phyloP scores from a whole-genome alignment of 2,888 invertebrate genomes.

The Meloe dianella region DNA sequence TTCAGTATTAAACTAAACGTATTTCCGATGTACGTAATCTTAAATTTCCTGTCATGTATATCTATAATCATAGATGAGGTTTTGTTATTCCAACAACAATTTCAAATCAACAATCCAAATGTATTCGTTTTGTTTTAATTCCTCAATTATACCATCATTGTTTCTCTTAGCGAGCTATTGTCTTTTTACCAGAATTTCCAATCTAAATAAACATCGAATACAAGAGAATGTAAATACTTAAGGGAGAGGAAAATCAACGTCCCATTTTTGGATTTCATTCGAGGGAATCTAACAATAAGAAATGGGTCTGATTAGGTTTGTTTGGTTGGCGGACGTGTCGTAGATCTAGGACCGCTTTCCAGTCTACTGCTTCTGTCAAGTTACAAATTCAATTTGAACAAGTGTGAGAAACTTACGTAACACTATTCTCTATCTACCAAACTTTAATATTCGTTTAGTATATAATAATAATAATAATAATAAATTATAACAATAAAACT shows the following conservation, averaged over 20 bases:
- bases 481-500: no score
- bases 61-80: neutral
- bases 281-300: constrained; percentile 42
- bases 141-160: constrained; percentile 25
- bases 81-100: constrained; percentile 28
- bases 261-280: constrained; percentile 35
- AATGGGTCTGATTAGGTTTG: constrained; percentile 47
- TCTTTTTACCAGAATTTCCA: neutral
- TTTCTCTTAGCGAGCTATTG: neutral
- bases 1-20: neutral
- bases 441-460: constrained; percentile 1
- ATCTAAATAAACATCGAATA: constrained; percentile 1
- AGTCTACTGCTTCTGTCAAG: constrained; percentile 46
- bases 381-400: constrained; percentile 49
- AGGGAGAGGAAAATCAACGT: constrained; percentile 31
- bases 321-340: constrained; percentile 46
- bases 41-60: neutral
- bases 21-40: neutral
- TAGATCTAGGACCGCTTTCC: constrained; percentile 44
- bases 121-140: constrained; percentile 22
- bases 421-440: constrained; percentile 31
- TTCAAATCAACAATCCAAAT: constrained; percentile 5
- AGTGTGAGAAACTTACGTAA: constrained; percentile 47
- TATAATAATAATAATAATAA: no score
- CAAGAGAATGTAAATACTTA: neutral